Conservation (phyloP, 1,140 invertebrate species). For the Caenorhabditis inopinata region DNA sequence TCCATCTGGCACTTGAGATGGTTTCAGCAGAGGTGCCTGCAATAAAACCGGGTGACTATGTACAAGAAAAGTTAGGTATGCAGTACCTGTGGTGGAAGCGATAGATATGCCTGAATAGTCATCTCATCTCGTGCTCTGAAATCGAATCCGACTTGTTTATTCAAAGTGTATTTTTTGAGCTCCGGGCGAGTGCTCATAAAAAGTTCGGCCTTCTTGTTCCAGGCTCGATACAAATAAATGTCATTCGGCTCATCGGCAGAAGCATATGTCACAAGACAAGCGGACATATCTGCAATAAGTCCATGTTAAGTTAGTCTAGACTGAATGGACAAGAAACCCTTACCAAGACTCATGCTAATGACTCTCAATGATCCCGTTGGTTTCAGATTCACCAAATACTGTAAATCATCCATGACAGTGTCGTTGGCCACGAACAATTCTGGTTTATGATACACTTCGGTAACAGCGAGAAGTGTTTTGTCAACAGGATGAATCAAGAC, state of each 20-base stretch:
- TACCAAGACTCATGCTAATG: conserved; percentile 51
- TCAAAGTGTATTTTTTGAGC: conserved; percentile 52
- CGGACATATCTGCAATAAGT: conserved; percentile 57
- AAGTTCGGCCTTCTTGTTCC: conserved; percentile 56
- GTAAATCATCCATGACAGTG: conserved; percentile 63
- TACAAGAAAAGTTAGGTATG: too few relatives aligned
- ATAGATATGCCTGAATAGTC: conserved; percentile 61
- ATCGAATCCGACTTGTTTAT: conserved; percentile 63
- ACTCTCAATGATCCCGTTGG: conserved; percentile 57
- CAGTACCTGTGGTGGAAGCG: conserved; percentile 58
- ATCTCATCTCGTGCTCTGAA: conserved; percentile 62
- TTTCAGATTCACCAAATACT: conserved; percentile 64
- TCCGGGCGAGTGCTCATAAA: conserved; percentile 51
- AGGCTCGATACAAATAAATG: conserved; percentile 43
- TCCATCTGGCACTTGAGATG: conserved; percentile 53
- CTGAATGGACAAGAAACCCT: not conserved
- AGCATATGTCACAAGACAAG: conserved; percentile 63
- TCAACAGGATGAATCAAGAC: conserved; percentile 62
- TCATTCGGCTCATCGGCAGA: conserved; percentile 65
- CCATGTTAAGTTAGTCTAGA: not conserved
- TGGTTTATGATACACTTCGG: conserved; percentile 63
- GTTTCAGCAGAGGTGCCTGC: conserved; percentile 47
- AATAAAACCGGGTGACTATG: not conserved
- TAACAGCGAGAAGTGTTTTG: conserved; percentile 61
- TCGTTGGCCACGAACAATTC: conserved; percentile 64